A percentile compares a stretch with the other conserved stretches of the same genome.
Evolutionary conservation across 2,797 vertebrate genomes (phyloP).

Genomic region (Martes flavigula): DNA sequence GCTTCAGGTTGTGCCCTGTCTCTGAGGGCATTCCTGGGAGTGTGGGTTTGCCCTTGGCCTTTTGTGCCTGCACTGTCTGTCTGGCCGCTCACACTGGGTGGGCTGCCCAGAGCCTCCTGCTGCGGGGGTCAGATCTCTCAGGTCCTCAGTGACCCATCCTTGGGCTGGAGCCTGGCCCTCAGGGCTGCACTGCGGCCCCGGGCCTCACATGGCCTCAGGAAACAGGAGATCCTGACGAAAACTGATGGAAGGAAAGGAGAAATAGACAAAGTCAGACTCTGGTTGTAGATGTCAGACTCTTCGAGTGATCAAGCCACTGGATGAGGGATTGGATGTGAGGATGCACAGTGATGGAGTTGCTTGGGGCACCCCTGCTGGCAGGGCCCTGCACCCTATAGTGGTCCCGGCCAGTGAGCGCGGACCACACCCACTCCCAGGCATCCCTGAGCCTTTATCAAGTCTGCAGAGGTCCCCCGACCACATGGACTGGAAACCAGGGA

Average conservation of each 20-base stretch:
- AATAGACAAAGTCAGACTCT: no score
- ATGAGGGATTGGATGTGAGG: accelerated
- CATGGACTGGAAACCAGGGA: not conserved
- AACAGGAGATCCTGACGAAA: not conserved
- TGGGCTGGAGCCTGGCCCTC: not conserved
- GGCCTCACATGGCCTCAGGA: accelerated
- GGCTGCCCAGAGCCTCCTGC: not conserved
- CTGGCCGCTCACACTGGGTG: not conserved
- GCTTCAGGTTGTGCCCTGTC: not conserved
- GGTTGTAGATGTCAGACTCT: not conserved
- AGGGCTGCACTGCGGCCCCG: accelerated
- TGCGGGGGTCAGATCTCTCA: not conserved
- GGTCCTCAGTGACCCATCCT: accelerated
- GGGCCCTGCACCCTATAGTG: not conserved
- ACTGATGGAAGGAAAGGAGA: not conserved
- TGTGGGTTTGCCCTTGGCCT: no score
- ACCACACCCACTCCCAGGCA: not conserved
- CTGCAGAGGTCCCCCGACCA: not conserved
- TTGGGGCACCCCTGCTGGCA: accelerated
- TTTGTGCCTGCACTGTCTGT: not conserved
- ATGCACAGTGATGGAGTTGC: accelerated
- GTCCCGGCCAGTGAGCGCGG: no score
- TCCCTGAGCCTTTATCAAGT: not conserved
- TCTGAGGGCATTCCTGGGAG: not conserved
- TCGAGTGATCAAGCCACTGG: accelerated